Percentiles rank a stretch among this genome's conserved stretches.
phyloP scores from a whole-genome alignment of 2,113 vertebrate species.

The Sinosuthora webbiana region DNA sequence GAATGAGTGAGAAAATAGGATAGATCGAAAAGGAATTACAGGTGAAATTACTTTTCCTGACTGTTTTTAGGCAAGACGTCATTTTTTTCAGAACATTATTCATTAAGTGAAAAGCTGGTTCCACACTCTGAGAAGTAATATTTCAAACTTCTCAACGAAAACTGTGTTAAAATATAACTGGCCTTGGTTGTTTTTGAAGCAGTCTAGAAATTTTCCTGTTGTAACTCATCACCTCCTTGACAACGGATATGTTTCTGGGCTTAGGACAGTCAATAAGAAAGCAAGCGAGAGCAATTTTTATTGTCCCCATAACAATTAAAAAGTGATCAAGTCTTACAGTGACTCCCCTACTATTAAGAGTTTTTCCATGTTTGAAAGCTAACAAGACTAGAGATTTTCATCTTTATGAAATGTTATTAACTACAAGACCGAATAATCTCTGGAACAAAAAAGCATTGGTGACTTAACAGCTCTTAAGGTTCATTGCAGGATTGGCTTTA shows the following conservation, averaged over 20 bases:
- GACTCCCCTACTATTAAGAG: not conserved
- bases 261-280: not conserved
- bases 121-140: not conserved
- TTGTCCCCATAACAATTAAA: not conserved
- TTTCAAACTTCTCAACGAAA: not conserved
- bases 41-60: not conserved
- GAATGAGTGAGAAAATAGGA: not conserved
- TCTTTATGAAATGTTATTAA: not conserved
- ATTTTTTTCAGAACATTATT: not conserved
- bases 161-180: not conserved
- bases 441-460: not conserved
- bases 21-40: not conserved
- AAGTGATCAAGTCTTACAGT: not conserved
- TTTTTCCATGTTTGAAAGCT: not conserved
- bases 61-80: not conserved
- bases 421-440: not conserved
- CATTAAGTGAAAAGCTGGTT: not conserved
- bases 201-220: not conserved
- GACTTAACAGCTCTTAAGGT: not conserved
- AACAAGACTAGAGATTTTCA: not conserved
- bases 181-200: not conserved
- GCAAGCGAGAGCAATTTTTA: not conserved
- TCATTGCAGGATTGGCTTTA: not conserved
- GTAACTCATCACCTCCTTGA: not conserved
- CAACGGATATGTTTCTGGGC: not conserved